phyloP scores from a whole-genome alignment of 2,113 vertebrate genomes.

The Phylloscopus trochiloides region DNA sequence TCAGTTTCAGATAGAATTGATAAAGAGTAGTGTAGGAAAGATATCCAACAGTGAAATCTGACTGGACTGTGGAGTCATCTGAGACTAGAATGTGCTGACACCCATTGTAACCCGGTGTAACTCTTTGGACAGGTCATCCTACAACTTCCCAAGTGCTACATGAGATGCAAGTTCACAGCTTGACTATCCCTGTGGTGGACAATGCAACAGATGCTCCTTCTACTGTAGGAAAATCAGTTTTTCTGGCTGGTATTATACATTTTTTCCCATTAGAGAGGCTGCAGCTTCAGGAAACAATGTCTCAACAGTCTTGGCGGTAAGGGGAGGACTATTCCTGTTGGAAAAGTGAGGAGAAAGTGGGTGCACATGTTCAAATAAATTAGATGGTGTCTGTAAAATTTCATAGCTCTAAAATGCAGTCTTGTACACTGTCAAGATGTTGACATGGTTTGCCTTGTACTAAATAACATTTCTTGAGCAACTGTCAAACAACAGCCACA shows the following conservation, averaged over 20 bases:
- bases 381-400: neutral
- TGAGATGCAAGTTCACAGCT: accelerated
- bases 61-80: neutral
- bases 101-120: neutral
- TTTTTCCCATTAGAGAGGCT: neutral
- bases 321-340: neutral
- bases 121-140: neutral
- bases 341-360: neutral
- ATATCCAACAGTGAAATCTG: neutral
- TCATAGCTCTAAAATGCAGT: neutral
- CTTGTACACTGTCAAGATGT: neutral
- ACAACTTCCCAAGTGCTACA: neutral
- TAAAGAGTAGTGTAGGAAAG: neutral
- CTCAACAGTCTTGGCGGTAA: neutral
- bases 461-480: neutral
- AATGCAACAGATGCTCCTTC: neutral
- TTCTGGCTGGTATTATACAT: neutral
- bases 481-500: neutral
- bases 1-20: neutral
- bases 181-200: neutral
- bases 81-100: neutral
- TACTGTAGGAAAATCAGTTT: neutral
- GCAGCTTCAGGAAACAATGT: neutral
- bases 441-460: neutral
- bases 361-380: neutral